Evolutionary conservation across 2,888 invertebrate species (phyloP).

Genomic region (Melanargia galathea): DNA sequence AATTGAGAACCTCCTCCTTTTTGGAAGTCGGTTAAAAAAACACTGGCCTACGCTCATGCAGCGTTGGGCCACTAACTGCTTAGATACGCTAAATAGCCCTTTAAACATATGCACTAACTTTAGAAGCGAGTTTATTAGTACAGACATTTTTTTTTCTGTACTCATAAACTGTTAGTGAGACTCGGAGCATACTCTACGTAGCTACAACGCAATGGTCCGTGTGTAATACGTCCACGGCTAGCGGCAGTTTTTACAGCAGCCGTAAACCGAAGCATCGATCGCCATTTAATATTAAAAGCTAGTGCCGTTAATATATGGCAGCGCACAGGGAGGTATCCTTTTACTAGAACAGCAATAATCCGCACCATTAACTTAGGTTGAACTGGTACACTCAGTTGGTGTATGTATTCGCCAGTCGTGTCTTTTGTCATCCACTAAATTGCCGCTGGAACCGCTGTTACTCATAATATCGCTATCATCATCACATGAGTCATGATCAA

Average conservation of each 20-base stretch:
- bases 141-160: too few species aligned
- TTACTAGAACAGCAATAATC: not conserved
- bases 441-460: not conserved
- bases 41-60: too few species aligned
- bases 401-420: not conserved
- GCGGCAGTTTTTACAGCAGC: constrained; percentile 66
- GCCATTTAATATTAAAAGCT: constrained; percentile 62
- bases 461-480: not conserved
- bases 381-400: not conserved
- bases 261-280: constrained; percentile 69
- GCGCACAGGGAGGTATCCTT: not conserved
- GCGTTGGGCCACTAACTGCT: too few species aligned
- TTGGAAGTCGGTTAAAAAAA: too few species aligned
- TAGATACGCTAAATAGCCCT: too few species aligned
- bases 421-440: not conserved
- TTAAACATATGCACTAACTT: too few species aligned
- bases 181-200: too few species aligned
- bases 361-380: too few species aligned
- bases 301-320: constrained; percentile 43
- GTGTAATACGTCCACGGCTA: constrained; percentile 57
- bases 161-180: too few species aligned
- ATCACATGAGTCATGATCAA: not conserved
- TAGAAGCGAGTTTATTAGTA: too few species aligned
- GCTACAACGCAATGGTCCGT: constrained; percentile 61
- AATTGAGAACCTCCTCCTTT: too few species aligned